A percentile compares a stretch with the other conserved stretches of the same genome.
phyloP scores from a whole-genome alignment of 2,888 invertebrate genomes.

The Aporophyla nigra region DNA sequence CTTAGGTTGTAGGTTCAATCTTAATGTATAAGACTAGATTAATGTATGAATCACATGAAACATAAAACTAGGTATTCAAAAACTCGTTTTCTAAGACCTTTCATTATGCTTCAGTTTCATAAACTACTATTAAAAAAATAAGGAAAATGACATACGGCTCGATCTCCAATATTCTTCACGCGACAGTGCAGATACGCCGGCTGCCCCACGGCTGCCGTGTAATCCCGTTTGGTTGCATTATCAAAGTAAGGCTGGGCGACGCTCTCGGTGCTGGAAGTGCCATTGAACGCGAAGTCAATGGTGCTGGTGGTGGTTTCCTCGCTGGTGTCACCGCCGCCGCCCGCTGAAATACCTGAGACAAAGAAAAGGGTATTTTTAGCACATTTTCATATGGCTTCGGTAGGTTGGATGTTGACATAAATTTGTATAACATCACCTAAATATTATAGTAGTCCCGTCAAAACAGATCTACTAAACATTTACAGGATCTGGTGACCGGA shows the following conservation, averaged over 20 bases:
- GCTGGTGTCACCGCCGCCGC: constrained; percentile 77
- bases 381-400: too few species aligned
- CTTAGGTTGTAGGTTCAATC: too few species aligned
- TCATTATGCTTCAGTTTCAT: too few species aligned
- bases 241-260: constrained; percentile 96
- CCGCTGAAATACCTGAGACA: constrained; percentile 81
- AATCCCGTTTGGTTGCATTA: constrained; percentile 95
- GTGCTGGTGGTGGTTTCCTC: constrained; percentile 71
- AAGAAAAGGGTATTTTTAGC: neutral
- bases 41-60: too few species aligned
- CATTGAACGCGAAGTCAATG: constrained; percentile 71
- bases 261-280: constrained; percentile 89
- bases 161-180: constrained; percentile 96
- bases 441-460: neutral
- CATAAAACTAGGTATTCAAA: too few species aligned
- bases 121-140: neutral
- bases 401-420: too few species aligned
- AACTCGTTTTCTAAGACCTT: too few species aligned
- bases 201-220: constrained; percentile 96
- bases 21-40: too few species aligned
- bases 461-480: too few species aligned
- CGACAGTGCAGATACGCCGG: constrained; percentile 96
- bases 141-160: constrained; percentile 93
- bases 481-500: too few species aligned
- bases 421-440: neutral